Base-by-base conservation (phyloP, 2,888 invertebrate genomes). In the Gymnoscelis rufifasciata region DNA sequence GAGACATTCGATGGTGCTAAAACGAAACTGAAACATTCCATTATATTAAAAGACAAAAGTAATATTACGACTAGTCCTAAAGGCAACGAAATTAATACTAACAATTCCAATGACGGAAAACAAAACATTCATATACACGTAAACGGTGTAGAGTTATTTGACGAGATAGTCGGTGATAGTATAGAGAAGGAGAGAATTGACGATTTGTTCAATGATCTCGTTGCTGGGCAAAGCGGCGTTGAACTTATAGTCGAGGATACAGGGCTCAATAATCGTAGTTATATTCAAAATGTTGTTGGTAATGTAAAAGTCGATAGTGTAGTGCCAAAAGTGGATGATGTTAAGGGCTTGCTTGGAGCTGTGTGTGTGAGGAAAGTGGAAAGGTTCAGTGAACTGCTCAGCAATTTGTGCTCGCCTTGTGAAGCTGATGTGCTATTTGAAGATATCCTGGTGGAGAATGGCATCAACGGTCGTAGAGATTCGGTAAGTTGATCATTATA, bases 21-120 rank as follows among this genome's bases (percentile, higher is more conserved):
- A 78, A 73, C 78, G 71, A 88, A 87, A 86, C 64, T 76, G 68
- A 86, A 83, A 83, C 88, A 88, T 87, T 88, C 88, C 88, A 83
- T 61, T 78, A 79, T 66, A 76, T 77, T 86, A 83, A 86, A 86
- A 84, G 86, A 82, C 77, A 84, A 79, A 79, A 71, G 62, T 77
- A 83, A 77, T 76, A 72, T 72, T 71, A 71, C 79, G 65, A 76
- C 65, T 83, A 84, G 78, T 79, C 64, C 74, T 77, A 83, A 77
- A 76, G 67, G 59, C 57, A 82, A 78, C 69, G 74, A 71, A 41
- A 81, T 51, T 62, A 67, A 58, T 71, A 62, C 68, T 49, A 77
- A 70, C 57, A 70, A 68, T 54, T 64, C 66, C 55, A 68, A 62
- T 52, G 71, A 74, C 61, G 70, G 71, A 51, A 65, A 66, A 66